Evolutionary conservation across 1,140 invertebrate genomes (phyloP), one percentile per base, ranked within the genome.

Genomic region (Tetramorium parvispinum): DNA sequence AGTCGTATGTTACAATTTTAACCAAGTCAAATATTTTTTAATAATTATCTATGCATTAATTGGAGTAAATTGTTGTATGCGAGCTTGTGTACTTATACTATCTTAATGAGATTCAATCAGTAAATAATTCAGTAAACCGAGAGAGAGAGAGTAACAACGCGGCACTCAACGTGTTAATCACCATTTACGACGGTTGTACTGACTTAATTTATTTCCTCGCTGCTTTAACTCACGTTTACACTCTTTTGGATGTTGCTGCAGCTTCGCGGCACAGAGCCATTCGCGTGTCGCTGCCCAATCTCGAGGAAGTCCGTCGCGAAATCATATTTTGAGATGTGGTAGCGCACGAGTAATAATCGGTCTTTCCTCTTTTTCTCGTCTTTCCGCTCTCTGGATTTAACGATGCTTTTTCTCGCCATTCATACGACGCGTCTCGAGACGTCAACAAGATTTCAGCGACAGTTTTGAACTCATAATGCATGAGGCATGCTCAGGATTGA

Each of bases 401-500:
- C 7, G 63, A 37, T 10, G 63, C 66, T 87, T 78, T 78, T 79
- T 88, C 81, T 70, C 40, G 81, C 49, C 43, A 46, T 32, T 90
- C 79, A 46, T 53, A 43, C 63, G 66, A 85, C 51, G 65, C 61
- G 59, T 85, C 61, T 37, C 63, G 83, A 32, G 3, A 65, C 66
- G 37, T 76, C 57, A 85, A 85, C 24, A 40, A 63, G 51, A 61
- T 89, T 70, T 32, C 66, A 87, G 49, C 32, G 90, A 90, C 59
- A 61, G 55, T 37, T 85, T 73, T 79, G 61, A 37, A 40, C 43
- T 78, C 86, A 27, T 70, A 87, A 73, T 32, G 51, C 55, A 70
- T 18, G 78, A 86, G 53, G 43, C 57, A 77, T 78, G 37, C 40
- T 78, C 40, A 85, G 68, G 73, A 46, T 57, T 71, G 61, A 32